phyloP scores from a whole-genome alignment of 2,888 invertebrate genomes.

The Hemaris fuciformis region DNA sequence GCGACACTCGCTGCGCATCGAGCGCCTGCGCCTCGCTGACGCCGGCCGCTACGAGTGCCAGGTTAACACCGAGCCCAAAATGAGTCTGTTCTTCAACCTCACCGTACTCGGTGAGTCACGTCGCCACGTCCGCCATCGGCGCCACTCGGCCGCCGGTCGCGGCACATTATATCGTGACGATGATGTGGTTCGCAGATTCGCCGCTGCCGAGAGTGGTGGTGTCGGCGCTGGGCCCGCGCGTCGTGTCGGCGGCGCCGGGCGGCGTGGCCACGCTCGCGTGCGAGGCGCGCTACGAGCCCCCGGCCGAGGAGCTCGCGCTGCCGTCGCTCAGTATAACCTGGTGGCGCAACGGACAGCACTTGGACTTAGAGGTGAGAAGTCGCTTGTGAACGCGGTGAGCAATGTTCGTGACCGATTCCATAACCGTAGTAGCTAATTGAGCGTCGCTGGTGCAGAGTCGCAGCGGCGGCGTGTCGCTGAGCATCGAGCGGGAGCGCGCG shows the following conservation, averaged over 20 bases:
- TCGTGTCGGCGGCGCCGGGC: constrained; percentile 31
- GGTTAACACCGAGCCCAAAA: constrained; percentile 88
- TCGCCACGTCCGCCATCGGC: not conserved
- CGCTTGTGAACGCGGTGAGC: not conserved
- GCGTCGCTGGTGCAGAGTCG: constrained; percentile 27
- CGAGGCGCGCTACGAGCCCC: constrained; percentile 54
- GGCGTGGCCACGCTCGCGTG: constrained; percentile 54
- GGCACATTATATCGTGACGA: not conserved
- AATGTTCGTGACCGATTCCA: too few species aligned
- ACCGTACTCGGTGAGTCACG: constrained; percentile 81
- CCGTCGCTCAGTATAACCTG: constrained; percentile 54
- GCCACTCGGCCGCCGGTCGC: not conserved
- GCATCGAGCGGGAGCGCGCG: constrained; percentile 83
- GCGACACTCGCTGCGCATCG: constrained; percentile 82
- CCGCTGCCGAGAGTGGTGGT: constrained; percentile 38
- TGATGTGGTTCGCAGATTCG: constrained; percentile 30
- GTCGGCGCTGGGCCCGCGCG: constrained; percentile 22
- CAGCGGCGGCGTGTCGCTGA: constrained; percentile 82
- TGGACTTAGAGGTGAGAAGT: constrained; percentile 43
- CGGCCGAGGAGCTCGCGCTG: constrained; percentile 42
- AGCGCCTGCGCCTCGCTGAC: constrained; percentile 81
- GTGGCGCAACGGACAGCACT: constrained; percentile 38
- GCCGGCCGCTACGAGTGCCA: constrained; percentile 88
- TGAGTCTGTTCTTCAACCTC: constrained; percentile 85
- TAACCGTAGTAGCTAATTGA: too few species aligned